Base-by-base conservation (phyloP, 2,797 vertebrate species). In the Bradypus variegatus region DNA sequence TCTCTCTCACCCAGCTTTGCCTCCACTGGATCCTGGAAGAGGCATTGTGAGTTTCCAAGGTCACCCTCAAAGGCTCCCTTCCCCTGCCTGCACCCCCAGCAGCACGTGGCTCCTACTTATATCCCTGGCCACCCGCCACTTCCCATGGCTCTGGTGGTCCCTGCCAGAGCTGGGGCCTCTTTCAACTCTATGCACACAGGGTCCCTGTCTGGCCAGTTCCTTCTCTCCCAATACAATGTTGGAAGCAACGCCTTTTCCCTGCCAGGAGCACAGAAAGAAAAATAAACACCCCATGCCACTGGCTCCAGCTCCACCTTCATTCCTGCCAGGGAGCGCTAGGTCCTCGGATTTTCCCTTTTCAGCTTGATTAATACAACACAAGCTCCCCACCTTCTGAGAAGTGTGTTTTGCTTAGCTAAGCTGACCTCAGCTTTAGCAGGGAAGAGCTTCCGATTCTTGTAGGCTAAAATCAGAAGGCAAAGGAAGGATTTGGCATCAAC, bases 391-490 rank as follows among this genome's bases (percentile, higher is more conserved):
- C 29, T 93, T 81, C 23, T 1, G 73, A 67, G 89, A 64, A 89
- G 21, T 11, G 2, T 1, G 3, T 25, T 62, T 27, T 0, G 6
- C 76, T 88, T 11, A 73, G 67, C 75, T 33, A 27, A 33, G 85
- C 73, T 78, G 92, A 73, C 82, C 77, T 93, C 69, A 76, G 88
- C 87, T 75, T 69, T 67, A 67, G 38, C 29, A 9, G 88, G 75
- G 3, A 65, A 79, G 78, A 76, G 41, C 64, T 76, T 50, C 45
- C 8, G 70, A 7, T 6, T 12, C 27, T 25, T 9, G 0, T 19
- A 33, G 15, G 53, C 41, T 64, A 83, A 85, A 86, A 58, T n/a
- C 48, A 8, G 18, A 78, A 11, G 25, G 58, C 50, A 0, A 33
- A n/a, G 36, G 82, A 62, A 23, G 60, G 79, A 7, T 41, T 3